These are phyloP conservation scores for Brienomyrus brachyistius DNA, from an alignment of 2,113 vertebrate species.

Conservation along the genomic window DNA sequence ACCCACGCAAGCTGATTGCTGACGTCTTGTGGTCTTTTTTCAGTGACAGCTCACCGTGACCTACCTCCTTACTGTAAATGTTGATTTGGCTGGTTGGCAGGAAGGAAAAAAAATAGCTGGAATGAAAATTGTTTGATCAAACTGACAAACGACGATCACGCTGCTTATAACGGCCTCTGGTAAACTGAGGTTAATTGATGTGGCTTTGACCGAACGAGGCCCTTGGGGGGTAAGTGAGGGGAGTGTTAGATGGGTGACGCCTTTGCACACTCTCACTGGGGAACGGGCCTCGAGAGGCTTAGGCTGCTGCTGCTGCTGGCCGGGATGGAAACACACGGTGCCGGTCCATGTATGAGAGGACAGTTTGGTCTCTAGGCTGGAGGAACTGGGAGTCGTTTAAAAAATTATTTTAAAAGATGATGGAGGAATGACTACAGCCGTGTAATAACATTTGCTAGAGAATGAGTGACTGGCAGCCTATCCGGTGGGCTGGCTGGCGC, in stretches of 20 bases:
- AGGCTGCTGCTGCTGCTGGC: neutral
- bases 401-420: neutral
- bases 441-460: neutral
- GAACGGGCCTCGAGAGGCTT: neutral
- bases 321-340: neutral
- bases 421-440: neutral
- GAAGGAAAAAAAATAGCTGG: neutral
- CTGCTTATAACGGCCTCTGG: constrained; percentile 32
- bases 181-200: constrained; percentile 42
- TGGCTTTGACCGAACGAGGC: constrained; percentile 42
- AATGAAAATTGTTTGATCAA: constrained; percentile 19
- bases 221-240: constrained; percentile 40
- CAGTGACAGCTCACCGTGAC: neutral
- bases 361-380: neutral
- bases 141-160: neutral
- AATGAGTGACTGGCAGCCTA: neutral
- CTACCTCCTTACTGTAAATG: neutral
- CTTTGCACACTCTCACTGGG: neutral
- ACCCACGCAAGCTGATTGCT: neutral
- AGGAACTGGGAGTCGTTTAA: neutral
- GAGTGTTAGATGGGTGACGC: neutral
- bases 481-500: neutral
- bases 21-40: neutral
- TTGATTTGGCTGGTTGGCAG: neutral
- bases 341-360: neutral